phyloP scores from a whole-genome alignment of 2,113 vertebrate genomes.

The Recurvirostra avosetta region DNA sequence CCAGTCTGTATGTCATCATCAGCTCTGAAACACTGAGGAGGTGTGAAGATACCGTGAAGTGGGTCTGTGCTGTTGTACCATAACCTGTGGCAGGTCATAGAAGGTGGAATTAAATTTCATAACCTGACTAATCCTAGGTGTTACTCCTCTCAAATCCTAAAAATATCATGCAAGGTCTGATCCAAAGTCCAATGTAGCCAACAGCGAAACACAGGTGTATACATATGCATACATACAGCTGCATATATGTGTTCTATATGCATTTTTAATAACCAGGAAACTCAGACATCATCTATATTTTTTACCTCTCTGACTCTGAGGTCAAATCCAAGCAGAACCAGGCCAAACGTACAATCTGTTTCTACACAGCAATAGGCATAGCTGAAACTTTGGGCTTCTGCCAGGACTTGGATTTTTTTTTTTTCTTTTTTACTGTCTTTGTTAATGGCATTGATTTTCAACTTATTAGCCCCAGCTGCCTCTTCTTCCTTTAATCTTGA shows the following conservation, averaged over 20 bases:
- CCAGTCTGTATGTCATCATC: background rate
- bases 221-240: background rate
- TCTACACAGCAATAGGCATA: background rate
- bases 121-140: background rate
- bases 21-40: background rate
- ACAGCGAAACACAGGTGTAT: background rate
- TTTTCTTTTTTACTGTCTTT: background rate
- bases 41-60: background rate
- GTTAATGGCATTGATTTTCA: slow-evolving; percentile 46
- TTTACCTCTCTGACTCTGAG: background rate
- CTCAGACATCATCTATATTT: background rate
- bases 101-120: background rate
- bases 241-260: background rate
- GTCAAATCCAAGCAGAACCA: background rate
- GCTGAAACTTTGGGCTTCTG: background rate
- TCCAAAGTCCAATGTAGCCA: background rate
- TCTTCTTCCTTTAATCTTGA: slow-evolving; percentile 25
- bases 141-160: background rate
- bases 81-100: background rate
- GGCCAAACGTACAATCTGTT: background rate
- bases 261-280: background rate
- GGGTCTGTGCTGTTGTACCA: background rate
- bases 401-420: background rate
- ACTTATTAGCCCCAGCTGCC: slow-evolving; percentile 29
- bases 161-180: background rate